phyloP scores from a whole-genome alignment of 2,888 invertebrate genomes.

The Tetragonula carbonaria region DNA sequence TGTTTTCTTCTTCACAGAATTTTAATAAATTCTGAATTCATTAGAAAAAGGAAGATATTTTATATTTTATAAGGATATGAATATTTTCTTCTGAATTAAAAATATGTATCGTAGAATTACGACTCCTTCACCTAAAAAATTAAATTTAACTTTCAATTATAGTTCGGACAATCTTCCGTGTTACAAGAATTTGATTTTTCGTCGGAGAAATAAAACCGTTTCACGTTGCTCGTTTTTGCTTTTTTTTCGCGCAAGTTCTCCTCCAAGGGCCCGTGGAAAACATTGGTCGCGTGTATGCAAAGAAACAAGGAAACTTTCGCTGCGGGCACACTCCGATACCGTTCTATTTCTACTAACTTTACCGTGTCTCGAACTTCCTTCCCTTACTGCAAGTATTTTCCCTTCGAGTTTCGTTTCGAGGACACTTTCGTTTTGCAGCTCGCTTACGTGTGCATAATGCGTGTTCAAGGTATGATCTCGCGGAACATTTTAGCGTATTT shows the following conservation, averaged over 20 bases:
- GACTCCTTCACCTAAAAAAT: neutral
- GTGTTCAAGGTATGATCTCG: neutral
- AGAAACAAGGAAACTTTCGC: slow-evolving; percentile 35
- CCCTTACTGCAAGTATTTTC: neutral
- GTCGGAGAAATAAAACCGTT: neutral
- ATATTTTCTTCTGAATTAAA: too few species aligned
- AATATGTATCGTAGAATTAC: too few species aligned
- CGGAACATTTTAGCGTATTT: neutral
- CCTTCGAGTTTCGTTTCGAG: slow-evolving; percentile 1
- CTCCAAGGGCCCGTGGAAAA: neutral
- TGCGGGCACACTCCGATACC: neutral
- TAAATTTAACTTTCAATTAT: neutral
- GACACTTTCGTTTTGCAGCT: slow-evolving; percentile 7
- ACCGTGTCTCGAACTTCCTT: neutral
- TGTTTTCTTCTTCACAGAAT: neutral
- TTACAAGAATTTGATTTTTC: neutral
- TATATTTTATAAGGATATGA: neutral
- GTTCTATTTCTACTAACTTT: slow-evolving; percentile 30
- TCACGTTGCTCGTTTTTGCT: neutral
- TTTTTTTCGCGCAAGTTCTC: neutral
- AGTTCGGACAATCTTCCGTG: neutral
- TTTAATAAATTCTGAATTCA: neutral
- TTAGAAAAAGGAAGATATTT: neutral
- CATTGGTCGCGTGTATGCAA: slow-evolving; percentile 23
- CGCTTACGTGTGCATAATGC: neutral